phyloP scores from a whole-genome alignment of 2,888 invertebrate genomes.

The Poecilobothrus nobilitatus region DNA sequence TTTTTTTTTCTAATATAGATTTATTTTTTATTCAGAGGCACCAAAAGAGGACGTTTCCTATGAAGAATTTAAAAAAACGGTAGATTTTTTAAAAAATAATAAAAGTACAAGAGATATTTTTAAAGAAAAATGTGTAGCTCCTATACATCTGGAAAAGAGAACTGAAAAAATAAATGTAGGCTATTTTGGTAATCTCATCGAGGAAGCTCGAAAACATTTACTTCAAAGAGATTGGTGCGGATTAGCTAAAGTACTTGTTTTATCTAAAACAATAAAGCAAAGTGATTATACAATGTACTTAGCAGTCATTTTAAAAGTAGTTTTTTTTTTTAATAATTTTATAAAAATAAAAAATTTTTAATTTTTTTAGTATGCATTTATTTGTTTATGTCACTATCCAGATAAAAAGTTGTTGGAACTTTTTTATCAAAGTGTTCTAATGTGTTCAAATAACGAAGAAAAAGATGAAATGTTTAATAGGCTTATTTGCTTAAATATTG shows the following conservation, averaged over 20 bases:
- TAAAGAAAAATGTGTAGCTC: neutral
- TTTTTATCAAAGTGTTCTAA: conserved; percentile 10
- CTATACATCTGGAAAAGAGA: neutral
- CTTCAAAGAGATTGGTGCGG: conserved; percentile 16
- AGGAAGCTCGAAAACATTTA: conserved; percentile 14
- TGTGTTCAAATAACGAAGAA: conserved; percentile 2
- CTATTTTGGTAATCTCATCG: neutral
- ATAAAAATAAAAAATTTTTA: neutral
- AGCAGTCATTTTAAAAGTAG: conserved; percentile 13
- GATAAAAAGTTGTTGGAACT: conserved; percentile 9
- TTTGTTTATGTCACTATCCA: conserved; percentile 10
- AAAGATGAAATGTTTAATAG: conserved; percentile 9
- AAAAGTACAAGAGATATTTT: neutral
- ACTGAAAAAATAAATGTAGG: neutral
- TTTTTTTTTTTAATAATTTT: neutral
- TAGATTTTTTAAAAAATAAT: neutral
- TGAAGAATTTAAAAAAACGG: neutral
- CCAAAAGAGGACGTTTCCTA: neutral
- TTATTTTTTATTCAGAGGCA: neutral
- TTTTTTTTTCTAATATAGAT: no score
- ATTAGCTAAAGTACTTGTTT: conserved; percentile 13
- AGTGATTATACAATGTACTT: neutral
- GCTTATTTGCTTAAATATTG: neutral
- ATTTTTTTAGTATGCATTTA: conserved; percentile 16
- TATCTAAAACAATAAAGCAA: neutral